These are phyloP conservation scores for Caenorhabditis sp. DNA, from an alignment of 2,888 invertebrate species.

Conservation along the genomic window DNA sequence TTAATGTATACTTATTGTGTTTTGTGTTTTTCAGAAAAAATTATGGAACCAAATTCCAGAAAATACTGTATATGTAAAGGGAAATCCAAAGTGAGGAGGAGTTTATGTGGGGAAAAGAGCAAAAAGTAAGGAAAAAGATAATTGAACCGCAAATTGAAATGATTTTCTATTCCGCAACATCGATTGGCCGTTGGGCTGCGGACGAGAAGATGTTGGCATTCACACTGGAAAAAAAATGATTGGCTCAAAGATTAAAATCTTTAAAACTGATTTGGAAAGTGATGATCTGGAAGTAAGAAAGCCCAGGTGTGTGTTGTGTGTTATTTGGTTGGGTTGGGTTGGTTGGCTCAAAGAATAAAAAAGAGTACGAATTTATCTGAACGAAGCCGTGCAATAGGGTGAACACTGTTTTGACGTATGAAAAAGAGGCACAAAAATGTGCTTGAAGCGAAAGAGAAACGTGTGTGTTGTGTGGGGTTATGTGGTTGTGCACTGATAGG, in stretches of 20 bases:
- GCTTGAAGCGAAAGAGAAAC: slow-evolving; percentile 46
- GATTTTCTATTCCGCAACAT: slow-evolving; percentile 46
- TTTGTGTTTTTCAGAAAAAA: background rate
- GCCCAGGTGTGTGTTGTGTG: slow-evolving; percentile 17
- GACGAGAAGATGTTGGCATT: slow-evolving; percentile 68
- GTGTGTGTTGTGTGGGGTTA: slow-evolving; percentile 23
- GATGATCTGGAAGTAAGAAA: slow-evolving; percentile 16
- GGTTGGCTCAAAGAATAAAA: slow-evolving; percentile 8
- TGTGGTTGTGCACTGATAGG: slow-evolving; percentile 61
- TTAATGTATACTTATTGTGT: background rate
- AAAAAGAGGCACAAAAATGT: slow-evolving; percentile 5
- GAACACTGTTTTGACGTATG: slow-evolving; percentile 19
- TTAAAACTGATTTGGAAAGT: too few species aligned
- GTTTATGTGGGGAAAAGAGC: slow-evolving; percentile 10
- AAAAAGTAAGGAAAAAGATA: background rate
- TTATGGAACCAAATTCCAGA: background rate
- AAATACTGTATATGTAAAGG: slow-evolving; percentile 29
- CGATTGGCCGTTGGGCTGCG: slow-evolving; percentile 59
- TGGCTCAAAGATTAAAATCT: too few species aligned
- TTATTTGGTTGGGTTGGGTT: slow-evolving; percentile 35
- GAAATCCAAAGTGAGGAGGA: too few species aligned
- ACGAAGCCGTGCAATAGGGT: slow-evolving; percentile 57
- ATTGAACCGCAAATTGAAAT: slow-evolving; percentile 35
- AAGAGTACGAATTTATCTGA: slow-evolving; percentile 11
- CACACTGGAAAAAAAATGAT: slow-evolving; percentile 54